phyloP scores from a whole-genome alignment of 2,113 vertebrate genomes.

The Coptodon rendalli region DNA sequence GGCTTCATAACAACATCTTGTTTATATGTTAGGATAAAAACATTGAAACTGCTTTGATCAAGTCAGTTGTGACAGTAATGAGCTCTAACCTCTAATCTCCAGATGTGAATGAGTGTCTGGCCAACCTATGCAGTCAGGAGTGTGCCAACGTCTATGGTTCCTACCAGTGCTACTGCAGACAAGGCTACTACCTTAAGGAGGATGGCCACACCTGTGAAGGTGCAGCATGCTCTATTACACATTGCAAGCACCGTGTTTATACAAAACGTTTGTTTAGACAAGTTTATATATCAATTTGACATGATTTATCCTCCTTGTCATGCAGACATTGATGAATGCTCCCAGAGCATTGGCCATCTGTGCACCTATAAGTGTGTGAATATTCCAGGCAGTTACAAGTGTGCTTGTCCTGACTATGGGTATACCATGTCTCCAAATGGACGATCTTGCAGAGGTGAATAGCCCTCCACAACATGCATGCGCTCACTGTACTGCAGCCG shows the following conservation, averaged over 20 bases:
- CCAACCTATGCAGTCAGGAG: conserved; percentile 86
- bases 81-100: conserved; percentile 40
- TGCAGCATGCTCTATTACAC: conserved; percentile 27
- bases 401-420: conserved; percentile 85
- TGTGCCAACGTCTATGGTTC: conserved; percentile 92
- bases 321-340: conserved; percentile 89
- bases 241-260: background rate
- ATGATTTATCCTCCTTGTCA: background rate
- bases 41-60: conserved; percentile 18
- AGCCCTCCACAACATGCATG: background rate
- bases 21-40: conserved; percentile 9
- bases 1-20: conserved; percentile 24
- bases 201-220: conserved; percentile 87
- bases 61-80: conserved; percentile 21
- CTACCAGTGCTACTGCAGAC: conserved; percentile 93
- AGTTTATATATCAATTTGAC: background rate
- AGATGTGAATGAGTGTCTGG: conserved; percentile 91
- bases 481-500: background rate
- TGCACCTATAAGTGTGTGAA: conserved; percentile 92
- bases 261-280: background rate
- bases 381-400: conserved; percentile 87
- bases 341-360: conserved; percentile 80
- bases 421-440: conserved; percentile 86
- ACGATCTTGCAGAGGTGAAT: conserved; percentile 85
- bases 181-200: conserved; percentile 85